Evolutionary conservation across 37 sponge, comb jelly and placozoan species (phyloP).

Genomic region (Bolinopsis microptera): DNA sequence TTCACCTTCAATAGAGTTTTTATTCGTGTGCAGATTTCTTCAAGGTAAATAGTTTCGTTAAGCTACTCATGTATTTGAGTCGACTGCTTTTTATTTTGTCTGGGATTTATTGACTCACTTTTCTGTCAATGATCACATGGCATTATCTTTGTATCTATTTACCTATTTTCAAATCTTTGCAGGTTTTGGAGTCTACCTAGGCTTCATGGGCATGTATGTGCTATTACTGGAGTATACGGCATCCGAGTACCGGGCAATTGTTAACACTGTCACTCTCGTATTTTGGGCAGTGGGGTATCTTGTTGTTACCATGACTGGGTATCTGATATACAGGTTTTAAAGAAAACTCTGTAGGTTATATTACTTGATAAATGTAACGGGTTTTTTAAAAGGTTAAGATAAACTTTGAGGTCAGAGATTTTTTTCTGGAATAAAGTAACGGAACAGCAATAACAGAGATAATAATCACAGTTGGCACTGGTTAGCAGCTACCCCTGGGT

Average conservation of each 20-base stretch:
- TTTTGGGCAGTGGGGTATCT: background rate
- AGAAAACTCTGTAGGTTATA: too few species aligned
- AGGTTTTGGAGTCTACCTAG: background rate
- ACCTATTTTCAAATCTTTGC: background rate
- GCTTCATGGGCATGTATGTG: background rate
- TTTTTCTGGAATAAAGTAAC: too few species aligned
- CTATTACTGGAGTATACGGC: background rate
- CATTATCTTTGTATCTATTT: too few species aligned
- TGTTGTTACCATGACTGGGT: background rate
- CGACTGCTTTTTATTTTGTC: too few species aligned
- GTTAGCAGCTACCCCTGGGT: background rate
- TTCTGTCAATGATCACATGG: too few species aligned
- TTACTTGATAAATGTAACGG: too few species aligned
- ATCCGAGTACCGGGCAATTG: background rate
- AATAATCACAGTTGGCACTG: slow-evolving; percentile 61
- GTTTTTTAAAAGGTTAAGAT: too few species aligned
- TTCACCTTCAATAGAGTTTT: slow-evolving; percentile 1
- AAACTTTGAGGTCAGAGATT: too few species aligned
- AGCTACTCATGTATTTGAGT: too few species aligned
- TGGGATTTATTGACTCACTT: too few species aligned
- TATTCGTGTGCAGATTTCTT: slow-evolving; percentile 15
- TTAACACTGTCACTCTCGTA: background rate
- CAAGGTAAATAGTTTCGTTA: background rate
- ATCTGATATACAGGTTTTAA: too few species aligned
- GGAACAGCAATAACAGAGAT: too few species aligned